Conservation (phyloP, 1,140 invertebrate species). For the Cotesia glomerata region DNA sequence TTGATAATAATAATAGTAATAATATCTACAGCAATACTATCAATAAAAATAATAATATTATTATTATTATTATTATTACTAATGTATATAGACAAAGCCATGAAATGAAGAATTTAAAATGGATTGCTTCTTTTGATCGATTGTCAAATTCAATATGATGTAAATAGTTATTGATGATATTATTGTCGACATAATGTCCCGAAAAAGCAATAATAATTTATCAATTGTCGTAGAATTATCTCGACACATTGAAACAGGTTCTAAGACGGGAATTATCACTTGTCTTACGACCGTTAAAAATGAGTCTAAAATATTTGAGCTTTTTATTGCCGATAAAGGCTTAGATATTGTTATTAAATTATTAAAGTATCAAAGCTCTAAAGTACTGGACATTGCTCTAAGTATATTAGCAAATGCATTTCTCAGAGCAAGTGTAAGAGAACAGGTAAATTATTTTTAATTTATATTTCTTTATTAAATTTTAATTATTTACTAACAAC, state of each 20-base stretch:
- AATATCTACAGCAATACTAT: too few relatives aligned
- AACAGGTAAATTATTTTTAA: slow-evolving; percentile 41
- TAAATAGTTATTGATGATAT: too few relatives aligned
- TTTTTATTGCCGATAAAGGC: slow-evolving; percentile 38
- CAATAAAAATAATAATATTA: too few relatives aligned
- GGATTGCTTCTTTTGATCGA: not conserved
- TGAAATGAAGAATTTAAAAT: not conserved
- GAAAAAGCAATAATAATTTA: slow-evolving; percentile 35
- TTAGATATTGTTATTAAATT: slow-evolving; percentile 44
- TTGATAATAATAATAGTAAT: too few relatives aligned
- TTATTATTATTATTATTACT: too few relatives aligned
- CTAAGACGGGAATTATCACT: slow-evolving; percentile 38
- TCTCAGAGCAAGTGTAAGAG: slow-evolving; percentile 39
- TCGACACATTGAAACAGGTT: slow-evolving; percentile 39
- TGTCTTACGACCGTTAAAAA: slow-evolving; percentile 45
- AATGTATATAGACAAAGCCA: not conserved
- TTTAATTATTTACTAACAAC: slow-evolving; percentile 5
- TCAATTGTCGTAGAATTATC: slow-evolving; percentile 38
- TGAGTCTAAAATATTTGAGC: slow-evolving; percentile 44
- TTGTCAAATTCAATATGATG: not conserved
- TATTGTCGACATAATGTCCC: slow-evolving; percentile 38
- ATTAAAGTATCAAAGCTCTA: slow-evolving; percentile 40
- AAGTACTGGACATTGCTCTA: slow-evolving; percentile 46
- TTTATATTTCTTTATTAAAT: not conserved
- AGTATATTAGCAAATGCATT: slow-evolving; percentile 54